Conservation (phyloP, 2,888 invertebrate genomes). For the Dicyrtoma fusca region DNA sequence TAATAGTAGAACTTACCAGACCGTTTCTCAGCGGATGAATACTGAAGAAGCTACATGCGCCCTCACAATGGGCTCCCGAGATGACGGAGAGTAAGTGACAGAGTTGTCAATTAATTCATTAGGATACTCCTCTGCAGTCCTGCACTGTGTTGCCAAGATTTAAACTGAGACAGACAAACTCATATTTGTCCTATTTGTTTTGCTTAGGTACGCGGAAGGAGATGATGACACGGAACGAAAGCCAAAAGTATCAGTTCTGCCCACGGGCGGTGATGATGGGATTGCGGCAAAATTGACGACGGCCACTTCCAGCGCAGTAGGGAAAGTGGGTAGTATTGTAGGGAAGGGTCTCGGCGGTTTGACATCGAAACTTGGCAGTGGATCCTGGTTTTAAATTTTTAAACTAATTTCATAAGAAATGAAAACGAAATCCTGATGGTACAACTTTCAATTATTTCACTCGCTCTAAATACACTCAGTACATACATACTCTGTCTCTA, state of each 20-base stretch:
- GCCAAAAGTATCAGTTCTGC: conserved; percentile 65
- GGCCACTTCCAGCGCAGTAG: conserved; percentile 82
- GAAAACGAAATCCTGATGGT: background rate
- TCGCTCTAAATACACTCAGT: background rate
- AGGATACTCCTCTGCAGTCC: too few species aligned
- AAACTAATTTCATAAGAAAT: background rate
- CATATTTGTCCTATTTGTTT: too few species aligned
- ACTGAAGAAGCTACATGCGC: conserved; percentile 95
- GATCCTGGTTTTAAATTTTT: conserved; percentile 57
- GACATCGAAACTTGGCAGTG: conserved; percentile 81
- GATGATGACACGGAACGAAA: conserved; percentile 64
- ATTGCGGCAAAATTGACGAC: conserved; percentile 75
- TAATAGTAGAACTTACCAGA: conserved; percentile 93
- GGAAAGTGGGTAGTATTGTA: conserved; percentile 84
- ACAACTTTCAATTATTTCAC: background rate
- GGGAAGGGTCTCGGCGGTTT: conserved; percentile 89
- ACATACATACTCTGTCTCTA: background rate
- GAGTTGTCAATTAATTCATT: too few species aligned
- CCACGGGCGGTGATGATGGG: conserved; percentile 71
- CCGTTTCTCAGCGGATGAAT: conserved; percentile 89
- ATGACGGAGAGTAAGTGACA: conserved; percentile 49
- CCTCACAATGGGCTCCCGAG: conserved; percentile 63
- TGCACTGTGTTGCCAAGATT: too few species aligned
- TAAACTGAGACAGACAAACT: too few species aligned
- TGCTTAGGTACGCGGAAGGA: conserved; percentile 61